Evolutionary conservation across 1,140 invertebrate species (phyloP), one percentile per base, ranked within the genome.

Genomic region (Zophobas morio): DNA sequence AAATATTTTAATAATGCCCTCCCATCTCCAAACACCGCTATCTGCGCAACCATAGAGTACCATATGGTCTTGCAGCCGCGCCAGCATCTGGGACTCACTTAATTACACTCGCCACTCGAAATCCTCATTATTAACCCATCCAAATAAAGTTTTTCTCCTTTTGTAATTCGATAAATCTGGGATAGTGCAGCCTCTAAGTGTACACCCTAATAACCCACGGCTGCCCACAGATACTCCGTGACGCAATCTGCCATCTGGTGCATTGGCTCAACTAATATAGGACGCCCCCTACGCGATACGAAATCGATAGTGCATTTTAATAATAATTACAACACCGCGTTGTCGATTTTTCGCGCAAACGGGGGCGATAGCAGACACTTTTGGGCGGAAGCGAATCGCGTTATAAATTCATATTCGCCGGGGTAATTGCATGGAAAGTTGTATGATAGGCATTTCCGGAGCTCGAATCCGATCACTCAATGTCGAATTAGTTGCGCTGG

Each of bases 241-340:
- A 66, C 60, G 60, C 60, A 66, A 66, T 66, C 39, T 32, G 39
- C 60, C 60, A 66, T 66, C 60, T 66, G 20, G 60, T 66, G 39
- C 57, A 39, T 63, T 20, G 6, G n/a, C 57, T 2, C 8, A 63
- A 63, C 6, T 34, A 39, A 63, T 63, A 63, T 63, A 39, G 36
- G 57, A 63, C 57, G 36, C 57, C 57, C 57, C 37, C 39, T 37
- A 40, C 57, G 20, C 57, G 36, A 63, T 40, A 40, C 8, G 35
- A 63, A 39, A 63, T 63, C 57, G 57, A 63, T 63, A 51, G 4
- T 51, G 49, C 49, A 51, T 63, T 63, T n/a, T 63, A 20, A 6
- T 51, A 51, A 51, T 51, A 2, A 20, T 51, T 46, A 46, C 42
- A 8, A 4, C 3, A 46, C 42, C 8, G 42, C 8, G 42, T 8